Evolutionary conservation across 2,797 vertebrate genomes (phyloP), one percentile per base, ranked within the genome.

Genomic region (Schizopygopsis malacanthus): DNA sequence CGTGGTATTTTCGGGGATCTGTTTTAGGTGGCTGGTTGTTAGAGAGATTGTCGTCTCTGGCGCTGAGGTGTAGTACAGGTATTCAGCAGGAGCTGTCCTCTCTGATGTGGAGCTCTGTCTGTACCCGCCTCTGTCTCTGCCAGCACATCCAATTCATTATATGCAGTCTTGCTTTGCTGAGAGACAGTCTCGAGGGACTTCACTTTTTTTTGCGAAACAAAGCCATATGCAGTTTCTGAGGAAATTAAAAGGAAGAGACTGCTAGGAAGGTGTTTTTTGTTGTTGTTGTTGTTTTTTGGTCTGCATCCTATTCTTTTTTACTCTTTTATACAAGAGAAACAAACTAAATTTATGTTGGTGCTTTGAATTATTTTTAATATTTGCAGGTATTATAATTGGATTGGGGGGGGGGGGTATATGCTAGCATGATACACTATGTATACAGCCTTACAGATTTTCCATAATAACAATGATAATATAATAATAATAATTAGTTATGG

Each of bases 101-200:
- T 83, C 65, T 85, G 83, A 87, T 82, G 83, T 79, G 39, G 39
- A 88, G 85, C 81, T 82, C 65, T 69, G 18, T 82, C 65, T 69
- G 18, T 81, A 70, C 85, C 63, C 33, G 61, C 71, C 67, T 18
- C 86, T 79, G 33, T 63, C 70, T 81, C 59, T 76, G 86, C 87
- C 85, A 70, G 81, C 84, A 70, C 84, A 79, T 82, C 69, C 85
- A 12, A 75, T 88, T 90, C 85, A 87, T 88, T 88, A 86, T 77
- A 82, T 73, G 65, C 76, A 72, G 52, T 69, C 79, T 83, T 87
- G 76, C 71, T 85, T 85, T 87, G 83, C 65, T 83, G 63, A 87
- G 69, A 85, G 83, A 87, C 63, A 18, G 76, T 45, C 87, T 82
- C 85, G 20, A n/a, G 85, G 72, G 89, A 88, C 15, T 52, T 12